Evolutionary conservation across 2,888 invertebrate species (phyloP).

Genomic region (Panzeria rudis): DNA sequence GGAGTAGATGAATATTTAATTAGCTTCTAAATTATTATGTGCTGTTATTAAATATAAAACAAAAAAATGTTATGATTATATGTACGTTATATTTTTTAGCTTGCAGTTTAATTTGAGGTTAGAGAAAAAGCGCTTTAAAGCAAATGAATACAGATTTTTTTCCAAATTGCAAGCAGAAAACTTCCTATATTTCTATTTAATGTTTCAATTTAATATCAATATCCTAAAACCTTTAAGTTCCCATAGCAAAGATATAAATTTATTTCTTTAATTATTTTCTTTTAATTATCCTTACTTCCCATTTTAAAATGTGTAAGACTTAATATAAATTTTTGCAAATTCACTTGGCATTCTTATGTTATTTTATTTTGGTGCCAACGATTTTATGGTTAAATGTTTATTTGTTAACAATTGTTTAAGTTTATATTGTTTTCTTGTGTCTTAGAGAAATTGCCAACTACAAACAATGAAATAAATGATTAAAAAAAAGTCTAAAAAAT

Average conservation of each 20-base stretch:
- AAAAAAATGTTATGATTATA: no score
- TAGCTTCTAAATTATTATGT: slow-evolving; percentile 34
- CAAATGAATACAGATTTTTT: no score
- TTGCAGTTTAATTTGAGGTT: no score
- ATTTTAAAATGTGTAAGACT: background rate
- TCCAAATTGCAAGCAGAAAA: no score
- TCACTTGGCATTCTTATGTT: background rate
- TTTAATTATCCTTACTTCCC: background rate
- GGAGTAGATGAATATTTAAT: slow-evolving; percentile 62
- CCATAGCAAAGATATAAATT: no score
- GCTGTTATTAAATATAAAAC: background rate
- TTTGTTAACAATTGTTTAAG: slow-evolving; percentile 65
- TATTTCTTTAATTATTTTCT: no score
- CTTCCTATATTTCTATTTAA: no score
- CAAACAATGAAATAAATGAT: background rate
- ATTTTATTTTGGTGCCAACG: slow-evolving; percentile 18
- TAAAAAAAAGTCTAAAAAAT: background rate
- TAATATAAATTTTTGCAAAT: background rate
- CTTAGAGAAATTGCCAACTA: slow-evolving; percentile 3
- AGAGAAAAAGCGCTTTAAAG: no score
- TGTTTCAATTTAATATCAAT: no score
- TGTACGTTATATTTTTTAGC: no score
- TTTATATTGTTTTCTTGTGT: slow-evolving; percentile 31
- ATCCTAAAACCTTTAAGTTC: no score
- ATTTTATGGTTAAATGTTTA: slow-evolving; percentile 55